Percentiles rank a stretch among this genome's conserved stretches.
These are phyloP conservation scores for Myzus persicae DNA, from an alignment of 1,140 invertebrate genomes.

Conservation along the genomic window DNA sequence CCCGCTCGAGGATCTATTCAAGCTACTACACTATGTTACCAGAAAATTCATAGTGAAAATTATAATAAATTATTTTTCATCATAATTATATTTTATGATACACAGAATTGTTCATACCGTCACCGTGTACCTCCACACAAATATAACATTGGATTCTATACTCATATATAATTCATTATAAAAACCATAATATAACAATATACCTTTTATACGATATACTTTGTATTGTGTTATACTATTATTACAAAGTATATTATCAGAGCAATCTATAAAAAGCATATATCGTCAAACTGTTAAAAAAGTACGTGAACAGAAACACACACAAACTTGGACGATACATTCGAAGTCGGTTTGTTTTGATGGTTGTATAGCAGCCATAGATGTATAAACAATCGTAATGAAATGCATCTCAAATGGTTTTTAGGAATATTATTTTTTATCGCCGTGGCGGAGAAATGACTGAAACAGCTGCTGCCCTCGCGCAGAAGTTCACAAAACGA, in stretches of 20 bases:
- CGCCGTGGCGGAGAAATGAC: not conserved
- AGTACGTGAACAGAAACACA: not conserved
- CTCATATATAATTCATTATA: not conserved
- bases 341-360: not conserved
- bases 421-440: conserved; percentile 13
- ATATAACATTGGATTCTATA: not conserved
- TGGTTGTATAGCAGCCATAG: not conserved
- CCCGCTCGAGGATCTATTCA: not conserved
- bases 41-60: not conserved
- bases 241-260: not conserved
- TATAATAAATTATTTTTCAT: not conserved
- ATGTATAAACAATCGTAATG: not conserved
- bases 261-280: not conserved
- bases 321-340: not conserved
- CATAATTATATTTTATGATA: not conserved
- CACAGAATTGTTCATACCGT: too few species aligned
- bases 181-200: not conserved
- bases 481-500: not conserved
- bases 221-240: not conserved
- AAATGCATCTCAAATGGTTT: not conserved
- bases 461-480: not conserved
- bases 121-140: not conserved
- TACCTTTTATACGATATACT: not conserved
- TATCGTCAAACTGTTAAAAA: not conserved
- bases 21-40: not conserved